phyloP scores from a whole-genome alignment of 1,140 invertebrate genomes.

The Aphaenogaster rudis region DNA sequence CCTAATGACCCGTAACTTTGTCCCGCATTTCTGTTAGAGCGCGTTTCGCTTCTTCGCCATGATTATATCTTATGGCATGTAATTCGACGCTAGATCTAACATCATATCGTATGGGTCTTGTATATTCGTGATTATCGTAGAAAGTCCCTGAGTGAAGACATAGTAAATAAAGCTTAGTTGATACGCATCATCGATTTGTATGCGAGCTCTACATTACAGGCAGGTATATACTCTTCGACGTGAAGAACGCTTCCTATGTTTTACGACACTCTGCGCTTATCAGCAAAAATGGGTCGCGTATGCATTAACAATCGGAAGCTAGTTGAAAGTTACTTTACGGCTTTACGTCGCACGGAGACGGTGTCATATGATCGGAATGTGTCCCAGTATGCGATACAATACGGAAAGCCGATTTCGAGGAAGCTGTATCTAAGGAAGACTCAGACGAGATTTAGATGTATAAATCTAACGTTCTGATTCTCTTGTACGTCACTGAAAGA shows the following conservation, averaged over 20 bases:
- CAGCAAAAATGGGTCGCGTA: constrained; percentile 20
- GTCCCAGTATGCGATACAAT: neutral
- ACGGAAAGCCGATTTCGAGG: constrained; percentile 6
- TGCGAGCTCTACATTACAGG: constrained; percentile 13
- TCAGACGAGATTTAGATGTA: constrained; percentile 32
- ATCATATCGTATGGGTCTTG: neutral
- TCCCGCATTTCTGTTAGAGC: constrained; percentile 19
- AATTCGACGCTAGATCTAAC: constrained; percentile 14
- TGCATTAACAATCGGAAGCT: constrained; percentile 43
- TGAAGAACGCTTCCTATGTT: constrained; percentile 14
- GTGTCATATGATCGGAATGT: constrained; percentile 21
- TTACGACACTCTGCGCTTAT: constrained; percentile 7
- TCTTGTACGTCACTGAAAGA: constrained; percentile 17
- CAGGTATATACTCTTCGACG: neutral
- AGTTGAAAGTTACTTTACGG: constrained; percentile 8
- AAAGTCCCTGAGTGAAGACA: constrained; percentile 31
- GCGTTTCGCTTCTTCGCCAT: neutral
- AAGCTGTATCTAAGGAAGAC: constrained; percentile 4
- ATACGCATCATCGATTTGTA: constrained; percentile 24
- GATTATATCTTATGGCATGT: constrained; percentile 33
- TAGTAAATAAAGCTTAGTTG: constrained; percentile 6
- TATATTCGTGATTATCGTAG: constrained; percentile 24
- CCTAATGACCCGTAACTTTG: constrained; percentile 58
- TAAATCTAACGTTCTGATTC: neutral
- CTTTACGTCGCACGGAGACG: neutral